Evolutionary conservation across 2,113 vertebrate species (phyloP).

Genomic region (Macrotus californicus): DNA sequence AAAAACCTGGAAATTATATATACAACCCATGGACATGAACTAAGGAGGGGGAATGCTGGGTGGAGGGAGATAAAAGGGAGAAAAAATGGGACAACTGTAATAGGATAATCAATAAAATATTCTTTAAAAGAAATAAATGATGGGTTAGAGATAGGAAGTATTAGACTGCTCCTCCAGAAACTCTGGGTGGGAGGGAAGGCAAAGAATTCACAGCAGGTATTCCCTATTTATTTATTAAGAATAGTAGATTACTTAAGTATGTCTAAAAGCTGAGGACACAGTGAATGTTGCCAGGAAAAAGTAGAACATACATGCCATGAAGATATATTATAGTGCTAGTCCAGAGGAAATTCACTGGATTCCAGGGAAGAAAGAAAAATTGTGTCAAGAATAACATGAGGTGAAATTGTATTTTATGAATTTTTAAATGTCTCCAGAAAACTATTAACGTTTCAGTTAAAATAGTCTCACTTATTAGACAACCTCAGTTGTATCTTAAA

Average conservation of each 20-base stretch:
- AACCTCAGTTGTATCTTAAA: background rate
- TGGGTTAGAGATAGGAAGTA: background rate
- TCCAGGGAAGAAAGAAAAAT: background rate
- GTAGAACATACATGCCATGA: background rate
- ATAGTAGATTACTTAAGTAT: background rate
- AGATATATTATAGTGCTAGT: background rate
- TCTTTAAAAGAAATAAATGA: background rate
- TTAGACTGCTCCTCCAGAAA: background rate
- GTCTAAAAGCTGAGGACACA: background rate
- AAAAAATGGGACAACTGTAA: no score
- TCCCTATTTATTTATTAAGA: background rate
- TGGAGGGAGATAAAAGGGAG: no score
- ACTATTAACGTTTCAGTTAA: constrained; percentile 20
- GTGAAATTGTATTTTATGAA: constrained; percentile 4
- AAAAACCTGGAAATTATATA: no score
- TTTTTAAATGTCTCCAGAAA: constrained; percentile 33
- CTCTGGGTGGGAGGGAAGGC: background rate
- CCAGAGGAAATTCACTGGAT: background rate
- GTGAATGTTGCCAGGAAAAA: background rate
- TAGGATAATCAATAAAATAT: no score
- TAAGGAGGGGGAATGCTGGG: no score
- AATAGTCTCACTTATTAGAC: background rate
- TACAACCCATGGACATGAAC: no score
- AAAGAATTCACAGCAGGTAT: background rate
- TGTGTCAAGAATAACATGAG: background rate